Base-by-base conservation (phyloP, 2,113 vertebrate genomes). In the Alligator mississippiensis region DNA sequence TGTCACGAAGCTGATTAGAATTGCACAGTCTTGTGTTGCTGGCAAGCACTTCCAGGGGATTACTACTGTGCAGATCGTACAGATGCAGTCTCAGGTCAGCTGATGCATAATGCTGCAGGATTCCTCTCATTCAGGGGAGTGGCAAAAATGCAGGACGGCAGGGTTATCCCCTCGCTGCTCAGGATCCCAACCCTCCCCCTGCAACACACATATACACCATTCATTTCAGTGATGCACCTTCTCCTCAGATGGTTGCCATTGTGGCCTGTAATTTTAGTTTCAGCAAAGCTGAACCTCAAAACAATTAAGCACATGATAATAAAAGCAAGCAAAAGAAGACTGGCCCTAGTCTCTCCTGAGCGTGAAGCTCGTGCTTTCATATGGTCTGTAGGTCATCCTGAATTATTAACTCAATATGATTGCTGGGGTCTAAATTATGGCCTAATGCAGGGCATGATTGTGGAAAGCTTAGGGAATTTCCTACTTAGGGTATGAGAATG, bases 161-260 rank as follows among this genome's bases (percentile, higher is more conserved):
- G 0, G 1, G 17, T 4, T 19, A 34, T 1, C 1, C 1, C 0
- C 2, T 93, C 76, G 54, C 58, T 80, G 54, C 3, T 5, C 14
- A 72, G 66, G 88, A 87, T 5, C 0, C 22, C 13, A 5, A 3
- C 11, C 87, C 77, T 14, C 38, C 9, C 24, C 8, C 15, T 78
- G 59, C 18, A 82, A 3, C 9, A 70, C 25, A 2, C 47, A n/a
- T 0, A 47, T 47, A 47, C 13, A 60, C 10, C 47, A 38, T 58
- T 74, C 38, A 6, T 57, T 5, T 74, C 9, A 47, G 27, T 55
- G 9, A 60, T 68, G 7, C 11, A 15, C 34, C 9, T 18, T 91
- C 87, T 84, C 54, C 82, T 21, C n/a, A 89, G 2, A 11, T 27
- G 70, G 58, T 16, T 80, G 30, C 22, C 6, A 2, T 9, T 59